These are phyloP conservation scores for Pterois miles DNA, from an alignment of 2,797 vertebrate genomes.

Conservation along the genomic window DNA sequence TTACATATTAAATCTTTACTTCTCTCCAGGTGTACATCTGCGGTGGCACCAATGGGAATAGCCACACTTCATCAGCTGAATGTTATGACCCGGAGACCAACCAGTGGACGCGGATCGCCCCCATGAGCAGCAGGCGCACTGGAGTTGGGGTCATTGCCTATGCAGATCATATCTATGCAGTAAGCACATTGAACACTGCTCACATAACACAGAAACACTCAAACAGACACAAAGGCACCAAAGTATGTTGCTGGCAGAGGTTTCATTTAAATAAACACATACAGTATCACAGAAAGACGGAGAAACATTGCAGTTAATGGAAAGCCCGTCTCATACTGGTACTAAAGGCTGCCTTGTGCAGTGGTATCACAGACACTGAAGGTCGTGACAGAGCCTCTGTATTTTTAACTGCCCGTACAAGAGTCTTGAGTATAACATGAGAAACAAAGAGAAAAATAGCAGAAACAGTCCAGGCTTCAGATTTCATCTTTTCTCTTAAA, in stretches of 20 bases:
- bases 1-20: not conserved
- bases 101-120: constrained; percentile 84
- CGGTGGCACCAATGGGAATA: constrained; percentile 85
- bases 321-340: no score
- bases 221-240: not conserved
- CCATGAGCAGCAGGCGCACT: constrained; percentile 80
- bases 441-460: no score
- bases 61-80: constrained; percentile 82
- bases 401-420: no score
- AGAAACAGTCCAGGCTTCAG: not conserved
- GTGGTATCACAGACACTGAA: no score
- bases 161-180: constrained; percentile 42
- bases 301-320: no score
- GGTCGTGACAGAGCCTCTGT: no score
- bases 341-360: no score
- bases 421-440: not conserved
- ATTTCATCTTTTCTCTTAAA: constrained; percentile 43
- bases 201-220: not conserved
- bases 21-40: constrained; percentile 64
- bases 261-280: not conserved
- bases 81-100: constrained; percentile 83
- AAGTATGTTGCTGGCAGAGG: not conserved
- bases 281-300: accelerated
- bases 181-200: constrained; percentile 17
- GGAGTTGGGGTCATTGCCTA: constrained; percentile 60